Evolutionary conservation across 2,113 vertebrate genomes (phyloP), one percentile per base, ranked within the genome.

Genomic region (Etheostoma cragini): DNA sequence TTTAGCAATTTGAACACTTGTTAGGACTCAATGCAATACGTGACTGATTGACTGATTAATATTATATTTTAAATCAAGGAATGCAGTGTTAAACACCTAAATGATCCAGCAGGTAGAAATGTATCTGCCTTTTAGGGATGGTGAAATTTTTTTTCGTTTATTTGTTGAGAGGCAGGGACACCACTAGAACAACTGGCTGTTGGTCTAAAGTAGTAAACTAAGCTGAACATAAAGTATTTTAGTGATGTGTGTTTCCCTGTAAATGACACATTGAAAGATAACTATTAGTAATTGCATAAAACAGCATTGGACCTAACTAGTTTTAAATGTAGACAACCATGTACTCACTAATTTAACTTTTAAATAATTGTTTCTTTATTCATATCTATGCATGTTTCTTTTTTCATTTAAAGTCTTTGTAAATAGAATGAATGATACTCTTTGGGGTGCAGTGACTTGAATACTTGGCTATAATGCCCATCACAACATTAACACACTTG

Each of bases 381-480:
- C 38, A 46, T 74, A 62, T 87, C 22, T 90, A 46, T 92, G 93
- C 89, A 89, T 94, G 89, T 68, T 62, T 81, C 67, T 78, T 80
- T 70, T 54, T 80, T 72, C 3, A 47, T 33, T 53, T 52, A 35
- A 65, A 62, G 26, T 61, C 30, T 83, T 78, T 54, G 42, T 21
- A 17, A 63, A 66, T 57, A 67, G 6, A 33, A 45, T 8, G 6
- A 33, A 45, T 8, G 7, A 70, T 30, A 65, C 19, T 57, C 13
- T 91, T 85, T 92, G 88, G 69, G 82, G 85, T 94, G 94, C 86
- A 89, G 86, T 94, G 94, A 87, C 73, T 56, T 93, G 89, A 84
- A 84, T 62, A 93, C 94, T 94, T 95, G 93, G 87, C 89, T 92
- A 85, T 90, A 91, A 84, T 88, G 90, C 88, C 91, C 88, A 91